Conservation (phyloP, 2,888 invertebrate genomes). For the Synanthedon formicaeformis region DNA sequence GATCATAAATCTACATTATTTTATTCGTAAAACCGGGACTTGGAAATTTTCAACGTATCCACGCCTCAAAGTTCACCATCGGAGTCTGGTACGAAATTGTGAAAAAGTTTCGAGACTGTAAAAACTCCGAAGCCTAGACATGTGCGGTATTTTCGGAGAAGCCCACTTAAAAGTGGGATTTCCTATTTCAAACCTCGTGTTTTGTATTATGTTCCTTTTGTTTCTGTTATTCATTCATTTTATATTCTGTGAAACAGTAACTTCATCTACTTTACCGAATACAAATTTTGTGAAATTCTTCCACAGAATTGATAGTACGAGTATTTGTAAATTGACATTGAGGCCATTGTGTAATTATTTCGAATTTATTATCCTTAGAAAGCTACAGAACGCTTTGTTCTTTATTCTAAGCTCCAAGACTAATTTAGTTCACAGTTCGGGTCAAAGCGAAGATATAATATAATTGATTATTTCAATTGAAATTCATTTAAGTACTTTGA, state of each 20-base stretch:
- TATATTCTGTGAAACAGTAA: not conserved
- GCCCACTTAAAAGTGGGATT: conserved; percentile 50
- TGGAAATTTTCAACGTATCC: conserved; percentile 12
- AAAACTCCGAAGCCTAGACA: conserved; percentile 35
- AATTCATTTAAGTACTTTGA: too few species aligned
- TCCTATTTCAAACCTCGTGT: not conserved
- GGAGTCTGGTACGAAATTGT: conserved; percentile 52
- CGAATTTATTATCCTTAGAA: too few species aligned
- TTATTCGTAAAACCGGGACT: conserved; percentile 3
- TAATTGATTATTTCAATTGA: too few species aligned
- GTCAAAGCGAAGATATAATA: too few species aligned
- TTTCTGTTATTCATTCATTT: not conserved
- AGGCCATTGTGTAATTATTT: too few species aligned
- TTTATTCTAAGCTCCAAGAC: too few species aligned
- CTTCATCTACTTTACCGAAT: not conserved
- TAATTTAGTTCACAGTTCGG: too few species aligned
- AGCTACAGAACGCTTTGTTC: too few species aligned
- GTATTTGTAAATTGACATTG: too few species aligned
- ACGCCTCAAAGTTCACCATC: conserved; percentile 26
- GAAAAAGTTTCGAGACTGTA: conserved; percentile 45
- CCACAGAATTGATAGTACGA: too few species aligned
- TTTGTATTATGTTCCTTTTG: not conserved
- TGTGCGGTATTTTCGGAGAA: conserved; percentile 35
- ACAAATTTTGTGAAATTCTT: too few species aligned
- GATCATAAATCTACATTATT: conserved; percentile 1